These are phyloP conservation scores for Sebastes kiyomatsui DNA, from an alignment of 2,797 vertebrate species.

Conservation along the genomic window DNA sequence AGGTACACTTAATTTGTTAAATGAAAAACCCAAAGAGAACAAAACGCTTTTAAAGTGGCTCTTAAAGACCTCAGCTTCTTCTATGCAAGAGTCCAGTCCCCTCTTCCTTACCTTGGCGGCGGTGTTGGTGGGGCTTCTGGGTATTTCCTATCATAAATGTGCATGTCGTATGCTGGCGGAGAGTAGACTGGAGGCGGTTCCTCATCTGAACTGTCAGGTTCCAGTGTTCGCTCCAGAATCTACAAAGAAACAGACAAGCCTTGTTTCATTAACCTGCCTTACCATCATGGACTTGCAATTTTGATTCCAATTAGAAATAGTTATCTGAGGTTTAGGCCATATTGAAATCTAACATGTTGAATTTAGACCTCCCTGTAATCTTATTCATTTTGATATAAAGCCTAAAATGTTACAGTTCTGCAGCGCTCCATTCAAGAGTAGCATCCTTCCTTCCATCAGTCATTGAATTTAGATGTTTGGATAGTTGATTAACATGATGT, in stretches of 20 bases:
- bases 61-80: background rate
- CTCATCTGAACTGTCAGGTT: slow-evolving; percentile 96
- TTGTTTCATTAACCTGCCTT: background rate
- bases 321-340: background rate
- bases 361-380: background rate
- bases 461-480: background rate
- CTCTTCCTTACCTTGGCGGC: slow-evolving; percentile 84
- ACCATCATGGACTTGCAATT: background rate
- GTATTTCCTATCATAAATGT: slow-evolving; percentile 87
- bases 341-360: background rate
- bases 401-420: background rate
- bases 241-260: slow-evolving; percentile 54
- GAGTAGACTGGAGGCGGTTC: slow-evolving; percentile 96
- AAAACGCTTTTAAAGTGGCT: background rate
- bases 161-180: slow-evolving; percentile 92
- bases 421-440: background rate
- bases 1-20: background rate
- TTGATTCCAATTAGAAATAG: background rate
- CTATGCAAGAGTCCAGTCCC: background rate
- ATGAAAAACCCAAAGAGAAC: background rate
- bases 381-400: slow-evolving; percentile 5
- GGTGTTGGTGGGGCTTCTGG: slow-evolving; percentile 85
- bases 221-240: slow-evolving; percentile 95
- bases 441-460: background rate
- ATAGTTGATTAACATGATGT: background rate